Conservation (phyloP, 2,113 vertebrate genomes). For the Hemiscyllium ocellatum region DNA sequence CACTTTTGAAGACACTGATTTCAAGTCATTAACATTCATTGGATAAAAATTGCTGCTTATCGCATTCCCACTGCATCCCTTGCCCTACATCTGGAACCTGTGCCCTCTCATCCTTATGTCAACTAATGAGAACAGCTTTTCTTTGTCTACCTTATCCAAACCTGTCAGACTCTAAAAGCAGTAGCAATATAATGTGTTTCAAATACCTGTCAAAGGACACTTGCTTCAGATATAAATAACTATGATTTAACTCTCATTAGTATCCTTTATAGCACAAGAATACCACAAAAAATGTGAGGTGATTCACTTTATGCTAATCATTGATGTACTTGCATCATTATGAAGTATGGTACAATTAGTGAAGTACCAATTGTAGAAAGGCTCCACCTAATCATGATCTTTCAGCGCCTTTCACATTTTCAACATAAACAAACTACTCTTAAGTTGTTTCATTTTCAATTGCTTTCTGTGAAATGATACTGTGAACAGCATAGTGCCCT, state of each 20-base stretch:
- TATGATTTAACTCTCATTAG: not conserved
- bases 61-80: no score
- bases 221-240: not conserved
- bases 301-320: not conserved
- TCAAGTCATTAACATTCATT: no score
- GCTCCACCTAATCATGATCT: not conserved
- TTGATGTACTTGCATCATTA: not conserved
- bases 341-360: not conserved
- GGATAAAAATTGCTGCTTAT: no score
- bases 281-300: not conserved
- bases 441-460: not conserved
- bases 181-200: not conserved
- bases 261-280: not conserved
- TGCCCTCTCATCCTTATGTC: no score
- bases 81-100: no score
- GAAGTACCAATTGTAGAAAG: not conserved
- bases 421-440: not conserved
- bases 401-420: not conserved
- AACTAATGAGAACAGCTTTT: not conserved
- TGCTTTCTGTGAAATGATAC: not conserved
- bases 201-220: not conserved
- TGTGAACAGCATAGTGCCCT: not conserved
- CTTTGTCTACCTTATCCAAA: not conserved
- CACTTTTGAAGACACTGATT: no score
- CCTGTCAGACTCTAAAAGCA: not conserved